Evolutionary conservation across 2,797 vertebrate genomes (phyloP).

Genomic region (Catostomus latipinnis): DNA sequence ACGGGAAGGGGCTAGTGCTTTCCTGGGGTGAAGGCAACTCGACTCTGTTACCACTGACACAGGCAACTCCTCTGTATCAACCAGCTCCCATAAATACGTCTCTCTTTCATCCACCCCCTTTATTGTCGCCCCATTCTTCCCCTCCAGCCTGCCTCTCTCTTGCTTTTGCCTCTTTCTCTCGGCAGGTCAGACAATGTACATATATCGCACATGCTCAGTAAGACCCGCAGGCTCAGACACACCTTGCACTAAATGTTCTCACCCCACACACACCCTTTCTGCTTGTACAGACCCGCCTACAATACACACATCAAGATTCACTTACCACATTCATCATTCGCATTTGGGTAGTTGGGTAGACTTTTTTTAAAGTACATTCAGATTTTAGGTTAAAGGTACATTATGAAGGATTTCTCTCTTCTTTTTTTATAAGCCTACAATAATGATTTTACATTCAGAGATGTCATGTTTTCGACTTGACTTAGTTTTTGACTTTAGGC

Average conservation of each 20-base stretch:
- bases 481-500: too few relatives aligned
- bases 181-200: background rate
- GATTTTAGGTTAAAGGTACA: too few relatives aligned
- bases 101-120: slow-evolving; percentile 9
- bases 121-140: background rate
- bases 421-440: too few relatives aligned
- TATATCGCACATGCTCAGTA: slow-evolving; percentile 18
- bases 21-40: slow-evolving; percentile 33
- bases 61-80: background rate
- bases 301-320: slow-evolving; percentile 7
- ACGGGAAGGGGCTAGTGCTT: slow-evolving; percentile 23
- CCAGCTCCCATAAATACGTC: slow-evolving; percentile 16
- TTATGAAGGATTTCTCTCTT: too few relatives aligned
- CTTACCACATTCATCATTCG: background rate
- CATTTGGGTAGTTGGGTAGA: background rate
- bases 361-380: too few relatives aligned
- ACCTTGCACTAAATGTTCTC: slow-evolving; percentile 44
- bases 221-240: slow-evolving; percentile 21
- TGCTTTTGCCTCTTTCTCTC: background rate
- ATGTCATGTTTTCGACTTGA: too few relatives aligned
- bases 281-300: slow-evolving; percentile 37
- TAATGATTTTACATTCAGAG: too few relatives aligned
- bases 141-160: background rate
- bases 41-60: slow-evolving; percentile 12
- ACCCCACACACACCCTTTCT: slow-evolving; percentile 15